These are phyloP conservation scores for Cryptops parisi DNA, from an alignment of 2,888 invertebrate genomes.

Conservation along the genomic window DNA sequence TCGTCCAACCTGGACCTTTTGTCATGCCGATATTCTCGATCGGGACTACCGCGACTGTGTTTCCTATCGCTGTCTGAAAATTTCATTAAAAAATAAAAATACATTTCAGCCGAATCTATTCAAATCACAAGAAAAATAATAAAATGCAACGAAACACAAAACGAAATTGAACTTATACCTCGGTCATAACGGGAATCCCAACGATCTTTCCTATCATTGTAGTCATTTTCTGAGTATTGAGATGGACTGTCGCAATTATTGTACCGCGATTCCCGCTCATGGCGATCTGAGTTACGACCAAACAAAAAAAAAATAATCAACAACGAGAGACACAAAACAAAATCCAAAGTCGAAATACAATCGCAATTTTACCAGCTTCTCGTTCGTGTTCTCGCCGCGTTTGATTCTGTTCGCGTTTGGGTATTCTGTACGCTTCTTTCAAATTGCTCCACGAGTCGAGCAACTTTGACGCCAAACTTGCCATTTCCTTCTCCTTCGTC, in stretches of 20 bases:
- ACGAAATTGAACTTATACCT: neutral
- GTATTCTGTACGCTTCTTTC: constrained; percentile 70
- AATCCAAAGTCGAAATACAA: no score
- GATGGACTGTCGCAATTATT: no score
- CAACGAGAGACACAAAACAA: no score
- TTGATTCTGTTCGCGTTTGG: constrained; percentile 82
- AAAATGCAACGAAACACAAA: no score
- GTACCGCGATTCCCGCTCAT: constrained; percentile 1
- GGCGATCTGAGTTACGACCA: neutral
- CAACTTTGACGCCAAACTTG: constrained; percentile 36
- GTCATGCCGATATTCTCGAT: neutral
- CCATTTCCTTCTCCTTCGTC: constrained; percentile 17
- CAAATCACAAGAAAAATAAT: no score
- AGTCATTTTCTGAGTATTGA: neutral
- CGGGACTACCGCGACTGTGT: constrained; percentile 4
- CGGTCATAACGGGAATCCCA: neutral
- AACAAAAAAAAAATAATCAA: neutral
- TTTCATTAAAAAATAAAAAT: no score
- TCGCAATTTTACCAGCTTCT: constrained; percentile 56
- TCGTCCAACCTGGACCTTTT: neutral
- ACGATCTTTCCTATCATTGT: neutral
- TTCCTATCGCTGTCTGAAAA: constrained; percentile 11
- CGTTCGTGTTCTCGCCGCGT: constrained; percentile 91
- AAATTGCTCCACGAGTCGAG: constrained; percentile 54
- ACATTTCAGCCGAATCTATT: no score